Evolutionary conservation across 2,797 vertebrate species (phyloP).

Genomic region (Buceros bicornis): DNA sequence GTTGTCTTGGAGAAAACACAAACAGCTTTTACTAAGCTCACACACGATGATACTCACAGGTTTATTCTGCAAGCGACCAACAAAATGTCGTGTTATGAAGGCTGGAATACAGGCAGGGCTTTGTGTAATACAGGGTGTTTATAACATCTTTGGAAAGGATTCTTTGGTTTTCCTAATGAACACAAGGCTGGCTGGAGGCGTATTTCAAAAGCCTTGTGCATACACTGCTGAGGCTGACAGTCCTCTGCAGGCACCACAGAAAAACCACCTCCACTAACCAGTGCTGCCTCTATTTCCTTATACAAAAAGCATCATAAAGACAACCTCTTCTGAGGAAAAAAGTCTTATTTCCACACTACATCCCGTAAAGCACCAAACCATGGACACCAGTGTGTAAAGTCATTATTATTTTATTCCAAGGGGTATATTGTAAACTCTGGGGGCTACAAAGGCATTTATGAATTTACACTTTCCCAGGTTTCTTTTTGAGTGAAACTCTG

Average conservation of each 20-base stretch:
- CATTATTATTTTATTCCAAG: not conserved
- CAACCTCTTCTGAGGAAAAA: not conserved
- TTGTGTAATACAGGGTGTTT: not conserved
- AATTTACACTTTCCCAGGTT: not conserved
- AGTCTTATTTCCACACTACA: rapidly evolving
- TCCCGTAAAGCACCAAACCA: rapidly evolving
- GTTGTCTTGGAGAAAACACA: not conserved
- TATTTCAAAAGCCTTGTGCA: not conserved
- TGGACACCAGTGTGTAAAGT: not conserved
- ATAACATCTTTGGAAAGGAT: not conserved
- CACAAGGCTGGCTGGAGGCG: not conserved
- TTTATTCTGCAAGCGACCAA: not conserved
- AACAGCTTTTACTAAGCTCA: not conserved
- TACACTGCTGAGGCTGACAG: not conserved
- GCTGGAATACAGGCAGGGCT: not conserved
- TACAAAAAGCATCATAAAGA: not conserved
- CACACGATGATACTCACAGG: not conserved
- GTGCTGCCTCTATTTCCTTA: not conserved
- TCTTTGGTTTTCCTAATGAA: not conserved
- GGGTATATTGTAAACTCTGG: rapidly evolving
- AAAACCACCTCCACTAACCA: not conserved
- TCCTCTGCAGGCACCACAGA: not conserved
- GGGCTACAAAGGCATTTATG: not conserved
- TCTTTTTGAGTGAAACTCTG: not conserved
- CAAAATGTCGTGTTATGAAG: not conserved